Evolutionary conservation across 2,888 invertebrate species (phyloP).

Genomic region (Scaptomyza reducta): DNA sequence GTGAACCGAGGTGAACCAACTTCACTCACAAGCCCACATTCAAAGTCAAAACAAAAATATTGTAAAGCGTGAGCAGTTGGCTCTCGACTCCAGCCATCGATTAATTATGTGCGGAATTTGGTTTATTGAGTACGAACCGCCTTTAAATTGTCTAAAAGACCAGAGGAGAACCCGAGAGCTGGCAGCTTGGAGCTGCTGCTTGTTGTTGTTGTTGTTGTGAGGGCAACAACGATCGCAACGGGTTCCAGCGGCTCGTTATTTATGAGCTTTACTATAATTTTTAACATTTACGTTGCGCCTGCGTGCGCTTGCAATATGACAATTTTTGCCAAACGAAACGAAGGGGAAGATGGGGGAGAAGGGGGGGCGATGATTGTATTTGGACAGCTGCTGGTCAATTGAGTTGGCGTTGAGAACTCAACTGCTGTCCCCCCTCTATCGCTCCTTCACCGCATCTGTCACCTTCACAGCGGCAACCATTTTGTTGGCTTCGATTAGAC

Average conservation of each 20-base stretch:
- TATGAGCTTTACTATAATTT: slow-evolving; percentile 82
- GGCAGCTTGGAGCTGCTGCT: slow-evolving; percentile 19
- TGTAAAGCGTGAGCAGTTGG: slow-evolving; percentile 52
- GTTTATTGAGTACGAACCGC: slow-evolving; percentile 81
- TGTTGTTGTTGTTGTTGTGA: slow-evolving; percentile 61
- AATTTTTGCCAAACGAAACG: slow-evolving; percentile 56
- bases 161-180: slow-evolving; percentile 36
- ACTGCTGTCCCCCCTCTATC: background rate
- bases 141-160: slow-evolving; percentile 81
- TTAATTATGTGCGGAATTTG: slow-evolving; percentile 83
- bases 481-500: slow-evolving; percentile 80
- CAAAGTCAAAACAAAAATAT: slow-evolving; percentile 78
- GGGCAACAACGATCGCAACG: slow-evolving; percentile 48
- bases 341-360: slow-evolving; percentile 10
- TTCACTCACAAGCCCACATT: slow-evolving; percentile 71
- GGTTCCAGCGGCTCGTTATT: slow-evolving; percentile 75
- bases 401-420: slow-evolving; percentile 63
- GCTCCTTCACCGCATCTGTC: background rate
- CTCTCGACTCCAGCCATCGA: slow-evolving; percentile 64
- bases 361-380: slow-evolving; percentile 59
- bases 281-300: slow-evolving; percentile 81
- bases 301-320: slow-evolving; percentile 81
- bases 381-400: slow-evolving; percentile 79
- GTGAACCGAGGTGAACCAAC: too few relatives aligned
- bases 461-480: slow-evolving; percentile 65